phyloP scores from a whole-genome alignment of 92 coral and sea anemone genomes.

The Ricordea florida region DNA sequence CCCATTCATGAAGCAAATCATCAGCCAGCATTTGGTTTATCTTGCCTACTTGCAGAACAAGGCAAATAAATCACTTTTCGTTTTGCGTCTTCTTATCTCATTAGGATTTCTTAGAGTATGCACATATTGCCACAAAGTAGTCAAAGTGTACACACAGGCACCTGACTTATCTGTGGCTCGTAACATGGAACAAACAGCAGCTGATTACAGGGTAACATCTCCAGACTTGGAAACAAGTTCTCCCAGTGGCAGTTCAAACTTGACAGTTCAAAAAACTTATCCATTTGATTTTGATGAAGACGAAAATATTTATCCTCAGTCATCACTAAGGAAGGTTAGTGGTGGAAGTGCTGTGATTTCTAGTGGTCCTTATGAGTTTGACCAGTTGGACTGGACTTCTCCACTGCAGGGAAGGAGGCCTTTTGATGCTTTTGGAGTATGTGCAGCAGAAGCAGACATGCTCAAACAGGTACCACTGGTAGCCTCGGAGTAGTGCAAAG shows the following conservation, averaged over 20 bases:
- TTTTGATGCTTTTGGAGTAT: conserved; percentile 97
- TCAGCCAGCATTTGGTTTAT: too few relatives aligned
- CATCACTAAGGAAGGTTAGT: conserved; percentile 31
- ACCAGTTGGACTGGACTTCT: conserved; percentile 55
- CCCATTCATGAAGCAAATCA: too few relatives aligned
- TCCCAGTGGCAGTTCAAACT: conserved; percentile 23
- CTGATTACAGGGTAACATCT: conserved; percentile 73
- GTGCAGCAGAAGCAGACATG: conserved; percentile 95
- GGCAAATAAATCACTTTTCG: background rate
- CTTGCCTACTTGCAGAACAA: too few relatives aligned
- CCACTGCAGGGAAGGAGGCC: conserved; percentile 54
- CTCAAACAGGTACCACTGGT: conserved; percentile 99
- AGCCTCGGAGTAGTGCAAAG: too few relatives aligned
- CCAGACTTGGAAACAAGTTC: conserved; percentile 57
- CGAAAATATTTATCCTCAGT: conserved; percentile 49
- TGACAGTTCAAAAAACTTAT: conserved; percentile 40
- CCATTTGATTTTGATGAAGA: conserved; percentile 85
- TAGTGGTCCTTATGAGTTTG: conserved; percentile 45
- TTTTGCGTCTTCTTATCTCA: background rate
- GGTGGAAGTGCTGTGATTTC: conserved; percentile 31
- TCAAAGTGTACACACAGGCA: conserved; percentile 82
- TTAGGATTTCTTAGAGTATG: conserved; percentile 92
- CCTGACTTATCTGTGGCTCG: conserved; percentile 67
- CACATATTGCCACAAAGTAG: conserved; percentile 89
- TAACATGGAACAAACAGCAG: conserved; percentile 83